Percentiles rank a stretch among this genome's conserved stretches.
phyloP scores from a whole-genome alignment of 2,113 vertebrate genomes.

The Xyrauchen texanus region DNA sequence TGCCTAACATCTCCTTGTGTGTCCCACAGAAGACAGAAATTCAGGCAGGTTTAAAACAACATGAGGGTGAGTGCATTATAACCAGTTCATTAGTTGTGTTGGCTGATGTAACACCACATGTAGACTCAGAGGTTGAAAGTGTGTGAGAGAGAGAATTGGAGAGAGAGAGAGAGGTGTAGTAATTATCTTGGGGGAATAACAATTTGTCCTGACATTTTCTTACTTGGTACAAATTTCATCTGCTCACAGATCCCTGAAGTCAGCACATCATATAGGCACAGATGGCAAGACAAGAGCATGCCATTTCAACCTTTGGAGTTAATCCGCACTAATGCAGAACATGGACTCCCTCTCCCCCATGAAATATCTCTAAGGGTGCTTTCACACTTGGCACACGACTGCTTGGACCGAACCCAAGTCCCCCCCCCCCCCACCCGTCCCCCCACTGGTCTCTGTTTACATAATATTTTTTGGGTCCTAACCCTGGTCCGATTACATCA shows the following conservation, averaged over 20 bases:
- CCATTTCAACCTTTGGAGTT: conserved; percentile 74
- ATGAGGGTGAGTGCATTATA: background rate
- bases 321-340: conserved; percentile 64
- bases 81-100: conserved; percentile 52
- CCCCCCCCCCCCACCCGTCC: no score
- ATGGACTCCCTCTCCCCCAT: conserved; percentile 2
- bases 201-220: conserved; percentile 79
- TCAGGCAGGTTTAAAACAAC: no score
- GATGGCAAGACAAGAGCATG: conserved; percentile 66
- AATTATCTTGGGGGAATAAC: conserved; percentile 70
- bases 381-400: no score
- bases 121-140: conserved; percentile 48
- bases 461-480: no score
- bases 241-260: conserved; percentile 76
- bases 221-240: conserved; percentile 72
- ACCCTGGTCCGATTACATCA: no score
- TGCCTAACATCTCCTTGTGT: no score
- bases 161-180: conserved; percentile 56
- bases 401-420: no score
- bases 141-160: conserved; percentile 17
- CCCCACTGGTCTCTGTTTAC: no score
- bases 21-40: no score
- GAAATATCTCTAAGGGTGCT: conserved; percentile 7
- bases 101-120: conserved; percentile 47
- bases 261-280: conserved; percentile 63